Base-by-base conservation (phyloP, 2,797 vertebrate species). In the Malurus leucopterus region DNA sequence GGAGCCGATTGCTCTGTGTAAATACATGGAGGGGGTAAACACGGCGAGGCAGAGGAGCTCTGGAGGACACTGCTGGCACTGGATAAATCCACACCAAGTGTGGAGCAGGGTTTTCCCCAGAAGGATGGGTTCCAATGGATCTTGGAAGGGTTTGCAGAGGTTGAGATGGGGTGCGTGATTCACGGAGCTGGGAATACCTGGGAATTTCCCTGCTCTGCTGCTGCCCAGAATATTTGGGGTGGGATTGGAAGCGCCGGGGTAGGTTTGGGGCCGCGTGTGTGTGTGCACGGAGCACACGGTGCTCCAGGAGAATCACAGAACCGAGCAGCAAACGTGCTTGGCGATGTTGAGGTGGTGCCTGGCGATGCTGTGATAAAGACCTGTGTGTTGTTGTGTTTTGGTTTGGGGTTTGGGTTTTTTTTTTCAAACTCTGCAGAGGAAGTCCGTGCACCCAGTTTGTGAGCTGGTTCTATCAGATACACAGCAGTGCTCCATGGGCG, bases 11-110 rank as follows among this genome's bases (percentile, higher is more conserved):
- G 82, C 69, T 77, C 89, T 49, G 84, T 85, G 16, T 93, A 94
- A 94, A 93, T 94, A 93, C 57, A 81, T 49, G n/a, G 21, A 86
- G 89, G 87, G 92, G 87, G 91, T 83, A 77, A 94, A 87, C 92
- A 77, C 43, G n/a, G 70, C 58, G 43, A 85, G 67, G 76, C 83
- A 87, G 82, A 69, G 69, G 76, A 93, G 91, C 73, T 74, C 21
- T 30, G 79, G 20, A 57, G 88, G 81, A 91, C 68, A 53, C 62
- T 12, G 86, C 65, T 76, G 86, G 88, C 84, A 40, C 53, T 17
- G 38, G 22, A 34, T n/a, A 40, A 67, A 76, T 21, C 68, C 47
- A 34, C 29, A 0, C 40, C 17, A 30, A 10, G 2, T 49, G 18
- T 32, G 54, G 13, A 69, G 49, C 51, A 7, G 30, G 15, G 40